Conservation (phyloP, 2,797 vertebrate species). For the Sorex maritimensis region DNA sequence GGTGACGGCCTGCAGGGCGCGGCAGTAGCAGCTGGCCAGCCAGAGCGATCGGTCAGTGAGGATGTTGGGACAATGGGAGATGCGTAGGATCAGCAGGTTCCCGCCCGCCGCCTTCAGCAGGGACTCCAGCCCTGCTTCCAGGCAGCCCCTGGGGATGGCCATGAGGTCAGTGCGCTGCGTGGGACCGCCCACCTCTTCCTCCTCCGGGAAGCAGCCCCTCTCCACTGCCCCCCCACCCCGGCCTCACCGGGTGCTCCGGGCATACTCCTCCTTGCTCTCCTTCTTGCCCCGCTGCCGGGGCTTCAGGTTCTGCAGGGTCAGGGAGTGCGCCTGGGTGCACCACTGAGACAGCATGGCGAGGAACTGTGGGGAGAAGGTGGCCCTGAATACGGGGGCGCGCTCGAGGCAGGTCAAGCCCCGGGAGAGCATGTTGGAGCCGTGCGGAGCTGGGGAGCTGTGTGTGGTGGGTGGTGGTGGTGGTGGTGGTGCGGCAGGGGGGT, state of each 20-base stretch:
- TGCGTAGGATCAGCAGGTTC: conserved; percentile 97
- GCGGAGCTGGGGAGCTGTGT: background rate
- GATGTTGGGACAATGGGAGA: conserved; percentile 99
- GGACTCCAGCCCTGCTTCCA: conserved; percentile 98
- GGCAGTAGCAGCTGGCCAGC: conserved; percentile 99
- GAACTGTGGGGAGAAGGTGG: conserved; percentile 91
- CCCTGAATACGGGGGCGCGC: background rate
- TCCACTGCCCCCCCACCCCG: background rate
- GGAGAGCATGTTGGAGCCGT: background rate
- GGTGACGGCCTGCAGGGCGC: conserved; percentile 98
- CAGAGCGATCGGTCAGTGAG: conserved; percentile 99
- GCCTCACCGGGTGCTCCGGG: conserved; percentile 97
- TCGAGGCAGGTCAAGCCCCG: background rate
- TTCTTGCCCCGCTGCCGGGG: conserved; percentile 98
- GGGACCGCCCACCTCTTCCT: background rate
- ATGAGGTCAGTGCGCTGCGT: background rate
- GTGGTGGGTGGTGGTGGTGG: too few relatives aligned
- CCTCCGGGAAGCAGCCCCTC: conserved; percentile 10
- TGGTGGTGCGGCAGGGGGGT: too few relatives aligned
- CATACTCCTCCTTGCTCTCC: conserved; percentile 98
- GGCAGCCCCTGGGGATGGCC: conserved; percentile 93
- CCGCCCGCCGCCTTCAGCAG: conserved; percentile 97
- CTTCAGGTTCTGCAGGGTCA: conserved; percentile 99
- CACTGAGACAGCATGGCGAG: conserved; percentile 97
- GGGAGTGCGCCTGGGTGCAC: conserved; percentile 99